A percentile compares a stretch with the other conserved stretches of the same genome.
Conservation (phyloP, 2,113 vertebrate genomes). For the Microcebus tavaratra region DNA sequence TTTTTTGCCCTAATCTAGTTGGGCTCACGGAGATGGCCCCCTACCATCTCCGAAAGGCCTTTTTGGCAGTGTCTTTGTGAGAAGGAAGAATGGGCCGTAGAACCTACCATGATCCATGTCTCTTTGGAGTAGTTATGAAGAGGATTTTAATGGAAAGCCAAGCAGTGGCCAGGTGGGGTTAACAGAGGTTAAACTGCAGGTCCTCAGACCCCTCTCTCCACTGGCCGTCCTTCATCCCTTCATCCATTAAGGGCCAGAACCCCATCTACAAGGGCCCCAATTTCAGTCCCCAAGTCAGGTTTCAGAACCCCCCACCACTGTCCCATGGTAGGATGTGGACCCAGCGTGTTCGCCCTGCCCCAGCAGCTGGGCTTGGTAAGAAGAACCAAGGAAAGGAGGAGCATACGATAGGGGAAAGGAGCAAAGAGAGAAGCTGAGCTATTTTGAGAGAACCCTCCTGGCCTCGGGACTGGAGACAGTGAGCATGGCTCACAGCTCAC, state of each 20-base stretch:
- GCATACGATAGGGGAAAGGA: not conserved
- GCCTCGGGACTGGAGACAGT: too few relatives aligned
- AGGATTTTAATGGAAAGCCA: not conserved
- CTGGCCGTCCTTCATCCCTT: not conserved
- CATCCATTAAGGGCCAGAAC: not conserved
- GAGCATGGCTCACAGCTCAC: not conserved
- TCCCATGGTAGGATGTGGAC: not conserved
- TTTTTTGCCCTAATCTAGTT: not conserved
- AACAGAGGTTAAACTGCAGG: not conserved
- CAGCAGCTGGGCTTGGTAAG: not conserved
- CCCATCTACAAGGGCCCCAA: not conserved
- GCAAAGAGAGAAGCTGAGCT: not conserved
- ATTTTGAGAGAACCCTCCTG: not conserved
- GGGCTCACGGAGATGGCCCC: not conserved
- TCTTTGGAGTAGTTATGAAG: not conserved
- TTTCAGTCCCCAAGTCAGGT: not conserved
- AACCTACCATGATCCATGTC: not conserved
- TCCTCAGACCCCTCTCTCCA: not conserved
- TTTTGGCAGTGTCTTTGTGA: not conserved
- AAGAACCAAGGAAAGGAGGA: not conserved
- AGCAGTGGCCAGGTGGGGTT: not conserved
- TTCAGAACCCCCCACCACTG: not conserved
- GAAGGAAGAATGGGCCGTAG: not conserved
- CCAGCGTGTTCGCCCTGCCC: too few relatives aligned
- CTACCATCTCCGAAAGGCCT: not conserved